Base-by-base conservation (phyloP, 2,888 invertebrate genomes). In the Oligia fasciuncula region DNA sequence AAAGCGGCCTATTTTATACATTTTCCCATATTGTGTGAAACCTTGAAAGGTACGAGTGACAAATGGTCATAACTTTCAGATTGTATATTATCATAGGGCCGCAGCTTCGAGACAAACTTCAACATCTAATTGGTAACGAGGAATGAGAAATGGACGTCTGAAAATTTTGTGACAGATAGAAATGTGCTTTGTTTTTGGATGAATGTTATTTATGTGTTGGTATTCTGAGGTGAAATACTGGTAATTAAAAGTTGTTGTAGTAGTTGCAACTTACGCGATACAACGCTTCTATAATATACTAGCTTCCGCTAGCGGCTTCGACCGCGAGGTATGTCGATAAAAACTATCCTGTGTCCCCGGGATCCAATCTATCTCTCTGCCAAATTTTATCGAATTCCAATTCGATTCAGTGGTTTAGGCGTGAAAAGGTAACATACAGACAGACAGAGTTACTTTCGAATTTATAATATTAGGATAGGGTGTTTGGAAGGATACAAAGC, bases 141-240 rank as follows among this genome's bases (percentile, higher is more conserved):
- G 87, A 86, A 87, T 89, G 88, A 89, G 81, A 83, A 87, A 88
- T 87, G 83, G 86, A 72, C 73, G 49, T 78, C 66, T 57, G 65
- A 73, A 85, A 87, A 87, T 85, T 72, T 73, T 81, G 43, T 74
- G 87, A 78, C 77, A 80, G 85, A 85, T 73, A 85, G 73, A 70
- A 71, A 79, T 81, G 49, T 77, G 54, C n/a, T 82, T 81, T 77
- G 76, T 85, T 84, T 84, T 83, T 80, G 54, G 70, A 23, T 4
- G 73, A 49, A 40, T 66, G 70, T 65, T 63, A 29, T 67, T 79
- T 63, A 66, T 62, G n/a, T 57, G 54, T 71, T 17, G 43, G 40
- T 46, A 8, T 29, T 23, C 9, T 14, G 49, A 13, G 23, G 35
- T 77, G 4, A 17, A 57, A 54, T 19, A 23, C 11, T 35, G 4